Evolutionary conservation across 2,888 invertebrate genomes (phyloP).

Genomic region (Platycheirus albimanus): DNA sequence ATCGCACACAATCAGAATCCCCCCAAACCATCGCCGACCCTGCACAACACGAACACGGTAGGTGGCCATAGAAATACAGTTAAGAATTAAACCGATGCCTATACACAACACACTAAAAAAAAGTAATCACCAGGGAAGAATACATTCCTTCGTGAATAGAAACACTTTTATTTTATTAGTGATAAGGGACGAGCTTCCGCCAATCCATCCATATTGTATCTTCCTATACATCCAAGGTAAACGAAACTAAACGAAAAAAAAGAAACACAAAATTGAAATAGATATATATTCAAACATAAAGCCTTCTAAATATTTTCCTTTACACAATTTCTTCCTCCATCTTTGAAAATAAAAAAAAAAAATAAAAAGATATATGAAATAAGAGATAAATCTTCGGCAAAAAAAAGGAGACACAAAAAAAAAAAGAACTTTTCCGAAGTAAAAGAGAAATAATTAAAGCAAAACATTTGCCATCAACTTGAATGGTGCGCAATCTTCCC

Average conservation of each 20-base stretch:
- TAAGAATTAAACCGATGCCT: no score
- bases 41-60: no score
- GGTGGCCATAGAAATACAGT: no score
- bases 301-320: constrained; percentile 28
- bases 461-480: constrained; percentile 72
- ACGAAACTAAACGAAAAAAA: constrained; percentile 6
- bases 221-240: not conserved
- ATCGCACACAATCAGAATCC: no score
- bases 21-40: no score
- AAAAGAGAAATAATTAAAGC: constrained; percentile 71
- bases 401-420: constrained; percentile 34
- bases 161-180: constrained; percentile 43
- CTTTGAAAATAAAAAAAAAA: not conserved
- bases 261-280: constrained; percentile 6
- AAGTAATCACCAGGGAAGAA: constrained; percentile 11
- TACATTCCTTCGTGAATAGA: constrained; percentile 20
- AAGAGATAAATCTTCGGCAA: constrained; percentile 48
- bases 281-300: constrained; percentile 11
- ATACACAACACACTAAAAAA: no score
- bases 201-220: no score
- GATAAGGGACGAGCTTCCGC: constrained; percentile 46
- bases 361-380: constrained; percentile 47
- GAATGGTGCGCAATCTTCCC: constrained; percentile 55
- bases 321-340: constrained; percentile 15
- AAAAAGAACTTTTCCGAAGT: constrained; percentile 46